These are phyloP conservation scores for Platypus cylindrus DNA, from an alignment of 2,888 invertebrate species.

Conservation along the genomic window DNA sequence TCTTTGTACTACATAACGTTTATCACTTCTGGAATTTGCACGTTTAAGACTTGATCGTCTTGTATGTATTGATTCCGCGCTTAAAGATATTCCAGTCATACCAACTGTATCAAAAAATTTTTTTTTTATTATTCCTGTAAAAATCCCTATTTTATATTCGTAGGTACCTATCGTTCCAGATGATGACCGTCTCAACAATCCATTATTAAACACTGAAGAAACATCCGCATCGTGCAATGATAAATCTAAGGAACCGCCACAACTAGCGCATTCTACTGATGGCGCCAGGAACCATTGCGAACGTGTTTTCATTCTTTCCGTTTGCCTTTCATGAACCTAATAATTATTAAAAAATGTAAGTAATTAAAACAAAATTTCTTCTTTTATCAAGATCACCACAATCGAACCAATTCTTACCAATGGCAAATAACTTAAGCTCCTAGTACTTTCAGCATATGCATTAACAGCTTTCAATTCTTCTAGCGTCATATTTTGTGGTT, in stretches of 20 bases:
- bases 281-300: conserved; percentile 94
- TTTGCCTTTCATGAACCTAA: conserved; percentile 91
- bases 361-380: not conserved
- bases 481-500: conserved; percentile 63
- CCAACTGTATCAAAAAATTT: too few species aligned
- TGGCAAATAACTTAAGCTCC: conserved; percentile 80
- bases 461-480: conserved; percentile 78
- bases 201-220: conserved; percentile 31
- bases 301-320: conserved; percentile 90
- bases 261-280: conserved; percentile 38
- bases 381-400: not conserved
- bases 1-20: conserved; percentile 40
- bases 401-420: too few species aligned
- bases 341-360: too few species aligned
- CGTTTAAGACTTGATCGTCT: conserved; percentile 45
- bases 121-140: too few species aligned
- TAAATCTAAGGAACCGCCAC: conserved; percentile 36
- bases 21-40: conserved; percentile 42
- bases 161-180: conserved; percentile 46
- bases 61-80: conserved; percentile 50
- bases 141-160: too few species aligned
- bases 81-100: conserved; percentile 46
- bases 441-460: conserved; percentile 83
- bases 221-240: conserved; percentile 34
- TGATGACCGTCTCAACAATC: conserved; percentile 41